Percentiles rank a stretch among this genome's conserved stretches.
Evolutionary conservation across 2,888 invertebrate species (phyloP).

Genomic region (Artemia sinica): DNA sequence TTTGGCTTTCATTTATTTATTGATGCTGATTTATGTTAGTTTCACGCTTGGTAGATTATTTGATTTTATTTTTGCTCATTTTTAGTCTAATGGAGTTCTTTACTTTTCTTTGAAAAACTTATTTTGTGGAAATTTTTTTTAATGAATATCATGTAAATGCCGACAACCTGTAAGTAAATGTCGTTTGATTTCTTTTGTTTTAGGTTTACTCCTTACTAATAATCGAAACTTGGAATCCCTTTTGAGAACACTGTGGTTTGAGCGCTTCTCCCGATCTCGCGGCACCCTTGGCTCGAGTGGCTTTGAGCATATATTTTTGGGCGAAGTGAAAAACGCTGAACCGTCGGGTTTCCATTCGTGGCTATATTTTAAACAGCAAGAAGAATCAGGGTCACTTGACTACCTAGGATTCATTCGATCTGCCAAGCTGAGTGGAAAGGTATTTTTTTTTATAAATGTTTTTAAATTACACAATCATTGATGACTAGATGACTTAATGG

Average conservation of each 20-base stretch:
- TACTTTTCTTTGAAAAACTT: no score
- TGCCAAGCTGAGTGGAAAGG: not conserved
- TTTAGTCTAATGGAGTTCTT: no score
- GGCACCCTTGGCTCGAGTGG: slow-evolving; percentile 69
- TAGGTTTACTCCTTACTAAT: not conserved
- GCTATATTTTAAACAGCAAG: slow-evolving; percentile 65
- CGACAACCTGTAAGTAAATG: no score
- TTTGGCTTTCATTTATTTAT: no score
- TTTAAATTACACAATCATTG: no score
- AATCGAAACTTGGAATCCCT: not conserved
- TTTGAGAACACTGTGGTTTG: slow-evolving; percentile 35
- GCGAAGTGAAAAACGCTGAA: slow-evolving; percentile 60
- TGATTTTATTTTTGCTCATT: no score
- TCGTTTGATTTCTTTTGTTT: not conserved
- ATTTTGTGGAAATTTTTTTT: no score
- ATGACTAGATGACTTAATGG: no score
- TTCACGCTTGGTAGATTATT: no score
- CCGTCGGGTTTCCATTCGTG: slow-evolving; percentile 77
- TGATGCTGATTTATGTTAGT: no score
- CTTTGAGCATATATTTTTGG: slow-evolving; percentile 79
- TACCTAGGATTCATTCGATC: slow-evolving; percentile 57
- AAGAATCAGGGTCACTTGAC: slow-evolving; percentile 48
- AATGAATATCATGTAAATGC: no score
- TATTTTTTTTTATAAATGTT: not conserved
- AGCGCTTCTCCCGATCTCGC: slow-evolving; percentile 57